A percentile compares a stretch with the other conserved stretches of the same genome.
Evolutionary conservation across 2,113 vertebrate species (phyloP).

Genomic region (Gallinago undulata): DNA sequence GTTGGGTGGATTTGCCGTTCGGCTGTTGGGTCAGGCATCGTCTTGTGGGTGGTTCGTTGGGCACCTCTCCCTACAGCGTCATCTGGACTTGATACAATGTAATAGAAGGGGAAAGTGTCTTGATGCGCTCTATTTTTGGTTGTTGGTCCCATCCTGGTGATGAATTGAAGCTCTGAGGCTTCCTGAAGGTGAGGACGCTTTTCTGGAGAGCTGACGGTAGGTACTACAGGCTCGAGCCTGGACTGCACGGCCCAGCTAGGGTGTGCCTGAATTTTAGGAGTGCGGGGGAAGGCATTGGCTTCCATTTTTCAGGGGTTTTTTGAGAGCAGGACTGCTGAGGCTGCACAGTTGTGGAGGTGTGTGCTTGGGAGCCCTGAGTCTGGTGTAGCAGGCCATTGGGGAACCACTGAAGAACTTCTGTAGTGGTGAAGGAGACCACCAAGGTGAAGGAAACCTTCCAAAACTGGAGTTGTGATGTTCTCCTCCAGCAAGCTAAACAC

Average conservation of each 20-base stretch:
- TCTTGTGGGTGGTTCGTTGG: accelerated
- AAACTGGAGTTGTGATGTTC: background rate
- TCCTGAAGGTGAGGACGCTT: background rate
- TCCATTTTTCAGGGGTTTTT: background rate
- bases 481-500: background rate
- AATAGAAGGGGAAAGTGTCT: background rate
- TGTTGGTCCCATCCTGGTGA: background rate
- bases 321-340: background rate
- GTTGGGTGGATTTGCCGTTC: background rate
- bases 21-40: accelerated
- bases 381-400: accelerated
- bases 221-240: background rate
- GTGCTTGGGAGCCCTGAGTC: accelerated
- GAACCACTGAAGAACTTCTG: background rate
- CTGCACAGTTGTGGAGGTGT: background rate
- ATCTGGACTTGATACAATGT: accelerated
- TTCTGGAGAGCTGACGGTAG: background rate
- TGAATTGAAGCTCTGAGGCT: background rate
- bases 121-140: accelerated
- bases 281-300: background rate
- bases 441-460: background rate
- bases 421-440: background rate
- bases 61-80: background rate
- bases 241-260: background rate
- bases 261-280: background rate